Conservation (phyloP, 2,888 invertebrate genomes). For the Lordiphosa andalusiaca region DNA sequence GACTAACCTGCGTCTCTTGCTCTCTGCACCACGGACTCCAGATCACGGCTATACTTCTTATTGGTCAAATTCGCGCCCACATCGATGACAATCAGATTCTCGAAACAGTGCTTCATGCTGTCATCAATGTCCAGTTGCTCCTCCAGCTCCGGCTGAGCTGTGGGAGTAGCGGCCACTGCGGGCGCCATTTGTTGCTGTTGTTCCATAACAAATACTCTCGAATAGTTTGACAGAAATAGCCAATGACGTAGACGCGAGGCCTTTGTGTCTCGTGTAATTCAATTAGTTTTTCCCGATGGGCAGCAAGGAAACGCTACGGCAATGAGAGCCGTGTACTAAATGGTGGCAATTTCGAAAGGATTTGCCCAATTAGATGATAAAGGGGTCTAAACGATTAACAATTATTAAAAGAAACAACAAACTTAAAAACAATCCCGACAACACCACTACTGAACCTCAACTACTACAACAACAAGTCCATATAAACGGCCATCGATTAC, state of each 20-base stretch:
- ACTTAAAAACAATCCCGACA: constrained; percentile 64
- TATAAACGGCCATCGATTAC: too few species aligned
- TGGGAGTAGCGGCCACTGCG: constrained; percentile 38
- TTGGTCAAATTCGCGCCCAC: constrained; percentile 96
- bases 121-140: constrained; percentile 66
- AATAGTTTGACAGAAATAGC: constrained; percentile 67
- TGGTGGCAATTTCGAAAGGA: constrained; percentile 46
- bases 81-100: constrained; percentile 95
- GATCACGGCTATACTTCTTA: constrained; percentile 94
- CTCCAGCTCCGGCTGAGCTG: constrained; percentile 37
- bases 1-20: constrained; percentile 92
- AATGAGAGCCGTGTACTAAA: constrained; percentile 30
- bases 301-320: constrained; percentile 47
- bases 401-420: constrained; percentile 44
- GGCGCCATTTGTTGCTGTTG: constrained; percentile 38
- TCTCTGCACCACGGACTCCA: constrained; percentile 94
- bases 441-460: constrained; percentile 47
- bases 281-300: constrained; percentile 47
- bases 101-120: constrained; percentile 89
- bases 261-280: constrained; percentile 45
- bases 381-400: constrained; percentile 34
- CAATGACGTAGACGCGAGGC: constrained; percentile 68
- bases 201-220: constrained; percentile 44
- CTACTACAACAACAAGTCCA: too few species aligned
- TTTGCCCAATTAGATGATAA: constrained; percentile 44